Conservation (phyloP, 2,797 vertebrate species). For the Pantherophis vulpinus region DNA sequence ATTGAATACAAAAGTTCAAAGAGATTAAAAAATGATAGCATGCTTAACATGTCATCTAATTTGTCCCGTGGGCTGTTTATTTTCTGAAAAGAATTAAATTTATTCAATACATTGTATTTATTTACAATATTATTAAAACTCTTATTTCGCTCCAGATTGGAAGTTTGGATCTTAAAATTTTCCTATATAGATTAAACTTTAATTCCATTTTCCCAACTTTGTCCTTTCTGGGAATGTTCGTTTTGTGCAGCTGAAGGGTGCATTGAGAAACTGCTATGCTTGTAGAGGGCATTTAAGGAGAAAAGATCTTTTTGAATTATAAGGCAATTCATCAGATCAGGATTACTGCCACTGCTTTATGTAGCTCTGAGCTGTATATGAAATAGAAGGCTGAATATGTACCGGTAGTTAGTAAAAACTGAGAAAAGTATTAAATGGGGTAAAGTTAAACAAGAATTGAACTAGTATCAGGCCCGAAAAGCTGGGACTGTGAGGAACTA, state of each 20-base stretch:
- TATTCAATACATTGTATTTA: background rate
- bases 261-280: background rate
- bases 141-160: background rate
- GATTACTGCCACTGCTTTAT: background rate
- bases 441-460: background rate
- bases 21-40: background rate
- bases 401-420: background rate
- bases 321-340: background rate
- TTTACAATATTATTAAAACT: background rate
- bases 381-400: background rate
- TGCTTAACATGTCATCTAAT: background rate
- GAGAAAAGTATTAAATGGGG: background rate
- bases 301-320: background rate
- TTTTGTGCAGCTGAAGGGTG: background rate
- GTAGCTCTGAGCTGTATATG: background rate
- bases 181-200: background rate
- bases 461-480: background rate
- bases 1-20: background rate
- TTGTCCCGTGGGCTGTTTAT: background rate
- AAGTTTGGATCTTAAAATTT: background rate
- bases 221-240: background rate
- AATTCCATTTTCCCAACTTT: background rate
- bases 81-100: background rate
- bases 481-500: background rate
- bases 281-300: background rate